Conservation (phyloP, 1,140 invertebrate species). For the Cyrtorhinus lividipennis region DNA sequence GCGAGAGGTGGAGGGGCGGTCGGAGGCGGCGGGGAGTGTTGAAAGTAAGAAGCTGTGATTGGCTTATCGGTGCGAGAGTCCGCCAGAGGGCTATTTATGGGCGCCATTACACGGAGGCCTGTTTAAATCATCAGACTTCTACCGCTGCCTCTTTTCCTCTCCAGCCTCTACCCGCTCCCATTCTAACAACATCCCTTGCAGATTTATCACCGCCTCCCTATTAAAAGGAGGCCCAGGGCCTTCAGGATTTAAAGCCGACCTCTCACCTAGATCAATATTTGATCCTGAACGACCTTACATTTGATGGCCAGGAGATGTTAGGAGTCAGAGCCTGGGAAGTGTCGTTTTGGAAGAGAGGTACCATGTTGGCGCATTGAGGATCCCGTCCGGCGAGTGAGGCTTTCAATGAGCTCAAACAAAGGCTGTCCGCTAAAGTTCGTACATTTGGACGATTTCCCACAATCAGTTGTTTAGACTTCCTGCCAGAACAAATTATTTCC, state of each 20-base stretch:
- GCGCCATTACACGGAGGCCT: conserved; percentile 9
- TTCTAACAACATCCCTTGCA: conserved; percentile 16
- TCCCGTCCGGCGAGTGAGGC: too few relatives aligned
- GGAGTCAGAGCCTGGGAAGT: too few relatives aligned
- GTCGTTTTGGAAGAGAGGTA: too few relatives aligned
- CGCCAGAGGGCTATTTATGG: conserved; percentile 14
- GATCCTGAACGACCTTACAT: neutral
- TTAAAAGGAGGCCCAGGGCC: conserved; percentile 14
- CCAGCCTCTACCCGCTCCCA: neutral
- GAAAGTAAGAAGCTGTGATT: conserved; percentile 17
- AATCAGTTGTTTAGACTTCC: too few relatives aligned
- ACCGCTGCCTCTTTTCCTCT: neutral
- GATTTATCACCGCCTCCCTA: conserved; percentile 15
- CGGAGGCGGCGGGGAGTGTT: conserved; percentile 4
- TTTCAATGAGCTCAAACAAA: too few relatives aligned
- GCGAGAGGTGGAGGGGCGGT: neutral
- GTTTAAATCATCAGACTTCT: conserved; percentile 9
- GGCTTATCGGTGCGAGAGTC: conserved; percentile 15
- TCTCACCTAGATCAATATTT: conserved; percentile 14
- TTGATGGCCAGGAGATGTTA: neutral
- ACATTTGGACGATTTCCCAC: too few relatives aligned
- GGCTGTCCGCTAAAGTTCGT: too few relatives aligned
- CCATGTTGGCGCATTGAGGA: too few relatives aligned
- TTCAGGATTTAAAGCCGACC: conserved; percentile 14
- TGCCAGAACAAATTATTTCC: too few relatives aligned